Conservation (phyloP, 1,140 invertebrate genomes). For the Reticulitermes speratus region DNA sequence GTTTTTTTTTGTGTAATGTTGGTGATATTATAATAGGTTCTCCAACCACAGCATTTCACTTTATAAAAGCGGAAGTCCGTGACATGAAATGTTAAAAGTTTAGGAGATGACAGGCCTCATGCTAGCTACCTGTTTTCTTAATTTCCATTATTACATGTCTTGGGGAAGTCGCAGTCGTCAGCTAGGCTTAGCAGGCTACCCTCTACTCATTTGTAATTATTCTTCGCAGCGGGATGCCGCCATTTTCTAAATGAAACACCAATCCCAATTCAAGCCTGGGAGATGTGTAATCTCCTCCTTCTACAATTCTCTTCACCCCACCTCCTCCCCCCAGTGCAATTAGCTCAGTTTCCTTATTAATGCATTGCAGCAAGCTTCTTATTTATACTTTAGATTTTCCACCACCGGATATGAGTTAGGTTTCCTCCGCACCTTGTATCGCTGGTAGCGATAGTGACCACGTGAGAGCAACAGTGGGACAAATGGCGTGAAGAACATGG, state of each 20-base stretch:
- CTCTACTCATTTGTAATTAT: constrained; percentile 28
- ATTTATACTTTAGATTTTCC: constrained; percentile 27
- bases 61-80: background rate
- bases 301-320: no score
- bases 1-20: no score
- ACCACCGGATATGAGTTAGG: constrained; percentile 29
- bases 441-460: background rate
- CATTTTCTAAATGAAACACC: constrained; percentile 30
- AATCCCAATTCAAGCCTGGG: constrained; percentile 22
- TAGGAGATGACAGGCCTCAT: background rate
- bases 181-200: background rate
- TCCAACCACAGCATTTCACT: background rate
- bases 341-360: constrained; percentile 31
- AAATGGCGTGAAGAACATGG: no score
- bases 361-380: constrained; percentile 31
- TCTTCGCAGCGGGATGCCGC: constrained; percentile 30
- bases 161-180: background rate
- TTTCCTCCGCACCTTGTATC: background rate
- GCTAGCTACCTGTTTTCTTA: constrained; percentile 28
- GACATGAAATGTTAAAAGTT: background rate
- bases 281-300: constrained; percentile 8
- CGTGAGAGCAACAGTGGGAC: background rate
- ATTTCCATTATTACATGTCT: constrained; percentile 27
- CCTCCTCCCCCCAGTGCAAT: constrained; percentile 22
- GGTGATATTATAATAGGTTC: no score